Percentiles rank a stretch among this genome's conserved stretches.
Conservation (phyloP, 2,113 vertebrate genomes). For the Tupaia chinensis region DNA sequence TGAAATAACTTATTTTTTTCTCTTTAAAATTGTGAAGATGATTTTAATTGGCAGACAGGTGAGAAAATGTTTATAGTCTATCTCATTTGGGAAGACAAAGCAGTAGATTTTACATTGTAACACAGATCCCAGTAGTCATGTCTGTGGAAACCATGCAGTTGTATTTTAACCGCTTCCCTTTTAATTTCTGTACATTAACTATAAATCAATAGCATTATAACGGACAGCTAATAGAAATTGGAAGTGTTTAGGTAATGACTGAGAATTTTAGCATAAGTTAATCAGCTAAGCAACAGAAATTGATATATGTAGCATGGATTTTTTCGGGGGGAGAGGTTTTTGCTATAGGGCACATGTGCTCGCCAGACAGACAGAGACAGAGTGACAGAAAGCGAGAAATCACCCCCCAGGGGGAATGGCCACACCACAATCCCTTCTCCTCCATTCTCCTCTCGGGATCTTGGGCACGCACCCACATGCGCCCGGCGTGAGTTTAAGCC, state of each 20-base stretch:
- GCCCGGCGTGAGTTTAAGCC: too few species aligned
- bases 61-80: conserved; percentile 33
- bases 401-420: too few species aligned
- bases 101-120: conserved; percentile 38
- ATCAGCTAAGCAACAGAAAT: conserved; percentile 66
- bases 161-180: conserved; percentile 74
- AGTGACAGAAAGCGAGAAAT: too few species aligned
- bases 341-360: too few species aligned
- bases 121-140: conserved; percentile 27
- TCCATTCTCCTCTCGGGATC: too few species aligned
- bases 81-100: conserved; percentile 52
- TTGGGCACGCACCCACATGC: too few species aligned
- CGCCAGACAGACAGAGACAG: too few species aligned
- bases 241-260: conserved; percentile 50
- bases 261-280: conserved; percentile 64
- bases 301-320: conserved; percentile 55
- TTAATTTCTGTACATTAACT: conserved; percentile 50
- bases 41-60: conserved; percentile 8
- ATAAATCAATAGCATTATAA: conserved; percentile 42
- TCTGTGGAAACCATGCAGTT: background rate
- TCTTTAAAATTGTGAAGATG: conserved; percentile 59
- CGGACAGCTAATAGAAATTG: conserved; percentile 48
- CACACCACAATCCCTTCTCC: too few species aligned
- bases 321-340: background rate
- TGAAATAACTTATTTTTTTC: conserved; percentile 3